These are phyloP conservation scores for Coenonympha glycerion DNA, from an alignment of 2,888 invertebrate species.

Conservation along the genomic window DNA sequence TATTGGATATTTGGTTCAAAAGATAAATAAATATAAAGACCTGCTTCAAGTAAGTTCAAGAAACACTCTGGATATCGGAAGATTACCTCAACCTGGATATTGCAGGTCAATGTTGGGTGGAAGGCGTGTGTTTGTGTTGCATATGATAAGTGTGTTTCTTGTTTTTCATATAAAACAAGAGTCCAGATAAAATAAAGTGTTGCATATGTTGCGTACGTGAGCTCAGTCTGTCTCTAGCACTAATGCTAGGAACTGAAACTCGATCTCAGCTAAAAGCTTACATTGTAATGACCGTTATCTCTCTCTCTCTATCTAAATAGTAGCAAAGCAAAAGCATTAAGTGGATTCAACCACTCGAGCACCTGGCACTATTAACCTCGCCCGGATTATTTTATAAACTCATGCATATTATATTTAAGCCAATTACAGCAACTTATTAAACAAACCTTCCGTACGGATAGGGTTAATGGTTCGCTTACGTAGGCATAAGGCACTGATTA, in stretches of 20 bases:
- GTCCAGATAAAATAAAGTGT: too few species aligned
- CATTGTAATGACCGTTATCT: conserved; percentile 19
- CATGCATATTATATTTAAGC: conserved; percentile 21
- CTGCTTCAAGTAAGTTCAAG: too few species aligned
- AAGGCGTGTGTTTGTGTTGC: too few species aligned
- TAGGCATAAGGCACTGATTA: background rate
- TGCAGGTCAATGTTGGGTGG: too few species aligned
- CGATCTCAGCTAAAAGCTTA: conserved; percentile 15
- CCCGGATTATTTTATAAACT: conserved; percentile 23
- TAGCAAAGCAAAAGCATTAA: conserved; percentile 23
- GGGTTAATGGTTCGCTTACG: conserved; percentile 1
- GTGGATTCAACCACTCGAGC: conserved; percentile 26
- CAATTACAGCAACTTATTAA: conserved; percentile 16
- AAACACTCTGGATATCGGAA: too few species aligned
- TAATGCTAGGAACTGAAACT: background rate
- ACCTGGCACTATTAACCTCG: conserved; percentile 21
- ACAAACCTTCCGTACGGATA: background rate
- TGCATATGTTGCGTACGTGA: too few species aligned
- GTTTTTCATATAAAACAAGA: too few species aligned
- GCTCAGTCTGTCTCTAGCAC: background rate
- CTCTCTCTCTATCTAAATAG: conserved; percentile 21
- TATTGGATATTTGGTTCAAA: too few species aligned
- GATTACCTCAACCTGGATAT: too few species aligned
- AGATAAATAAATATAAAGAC: too few species aligned
- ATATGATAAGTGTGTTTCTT: too few species aligned